Conservation (phyloP, 2,797 vertebrate genomes). For the Florisuga fusca region DNA sequence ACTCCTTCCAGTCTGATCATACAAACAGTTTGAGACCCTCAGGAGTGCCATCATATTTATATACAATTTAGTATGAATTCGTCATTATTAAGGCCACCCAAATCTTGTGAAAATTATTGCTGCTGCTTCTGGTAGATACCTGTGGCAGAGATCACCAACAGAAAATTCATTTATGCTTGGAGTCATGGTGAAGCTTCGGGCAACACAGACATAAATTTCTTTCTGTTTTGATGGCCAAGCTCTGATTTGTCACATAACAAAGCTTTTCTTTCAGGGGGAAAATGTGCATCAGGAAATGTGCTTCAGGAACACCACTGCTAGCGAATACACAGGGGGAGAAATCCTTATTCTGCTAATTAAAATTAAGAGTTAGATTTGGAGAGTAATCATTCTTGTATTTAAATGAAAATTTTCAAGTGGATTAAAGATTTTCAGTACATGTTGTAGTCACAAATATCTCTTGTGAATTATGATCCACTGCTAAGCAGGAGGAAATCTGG, state of each 20-base stretch:
- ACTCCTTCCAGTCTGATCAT: background rate
- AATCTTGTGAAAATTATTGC: background rate
- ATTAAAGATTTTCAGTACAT: background rate
- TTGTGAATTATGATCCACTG: background rate
- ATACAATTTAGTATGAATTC: background rate
- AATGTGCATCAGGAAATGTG: background rate
- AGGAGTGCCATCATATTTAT: background rate
- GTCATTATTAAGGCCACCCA: background rate
- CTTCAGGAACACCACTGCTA: background rate
- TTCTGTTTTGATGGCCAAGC: background rate
- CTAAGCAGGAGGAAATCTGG: background rate
- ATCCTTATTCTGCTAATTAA: background rate
- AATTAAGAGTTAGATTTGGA: background rate
- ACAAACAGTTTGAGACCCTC: conserved; percentile 31
- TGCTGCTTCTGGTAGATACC: background rate
- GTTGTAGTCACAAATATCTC: background rate
- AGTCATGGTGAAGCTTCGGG: background rate
- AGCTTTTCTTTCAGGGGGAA: background rate
- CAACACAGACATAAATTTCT: background rate
- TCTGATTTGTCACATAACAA: background rate
- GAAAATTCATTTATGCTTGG: accelerated
- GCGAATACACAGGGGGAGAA: background rate
- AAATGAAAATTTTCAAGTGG: background rate
- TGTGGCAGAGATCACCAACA: background rate
- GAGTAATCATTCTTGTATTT: background rate